Conservation (phyloP, 2,113 vertebrate genomes). For the Leucosticte australis region DNA sequence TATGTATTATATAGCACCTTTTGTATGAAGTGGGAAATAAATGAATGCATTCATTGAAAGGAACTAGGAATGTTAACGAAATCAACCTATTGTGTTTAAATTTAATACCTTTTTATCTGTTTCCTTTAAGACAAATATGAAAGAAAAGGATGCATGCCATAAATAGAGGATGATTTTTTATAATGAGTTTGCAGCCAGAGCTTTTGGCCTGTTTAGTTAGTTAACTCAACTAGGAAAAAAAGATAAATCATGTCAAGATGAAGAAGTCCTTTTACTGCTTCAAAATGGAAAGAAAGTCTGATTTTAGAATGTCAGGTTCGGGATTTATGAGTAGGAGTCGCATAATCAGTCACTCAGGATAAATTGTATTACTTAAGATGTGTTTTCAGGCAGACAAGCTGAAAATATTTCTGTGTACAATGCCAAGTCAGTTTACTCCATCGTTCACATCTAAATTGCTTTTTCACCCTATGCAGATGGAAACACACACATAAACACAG, state of each 20-base stretch:
- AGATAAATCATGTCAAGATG: not conserved
- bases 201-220: not conserved
- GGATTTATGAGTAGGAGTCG: constrained; percentile 19
- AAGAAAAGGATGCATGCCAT: not conserved
- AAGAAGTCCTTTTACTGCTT: constrained; percentile 30
- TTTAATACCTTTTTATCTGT: not conserved
- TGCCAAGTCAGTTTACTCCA: too few relatives aligned
- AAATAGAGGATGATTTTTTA: not conserved
- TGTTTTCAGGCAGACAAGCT: constrained; percentile 5
- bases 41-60: not conserved
- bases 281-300: constrained; percentile 41
- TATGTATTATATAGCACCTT: not conserved
- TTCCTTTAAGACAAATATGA: not conserved
- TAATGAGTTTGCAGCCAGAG: not conserved
- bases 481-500: not conserved
- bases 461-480: not conserved
- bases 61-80: not conserved
- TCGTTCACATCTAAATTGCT: constrained; percentile 33
- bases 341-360: constrained; percentile 16
- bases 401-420: constrained; percentile 9
- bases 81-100: not conserved
- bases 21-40: not conserved
- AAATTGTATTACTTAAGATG: not conserved
- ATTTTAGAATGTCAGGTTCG: constrained; percentile 38
- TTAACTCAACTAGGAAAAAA: not conserved